Conservation (phyloP, 2,113 vertebrate genomes). For the Tachysurus fulvidraco region DNA sequence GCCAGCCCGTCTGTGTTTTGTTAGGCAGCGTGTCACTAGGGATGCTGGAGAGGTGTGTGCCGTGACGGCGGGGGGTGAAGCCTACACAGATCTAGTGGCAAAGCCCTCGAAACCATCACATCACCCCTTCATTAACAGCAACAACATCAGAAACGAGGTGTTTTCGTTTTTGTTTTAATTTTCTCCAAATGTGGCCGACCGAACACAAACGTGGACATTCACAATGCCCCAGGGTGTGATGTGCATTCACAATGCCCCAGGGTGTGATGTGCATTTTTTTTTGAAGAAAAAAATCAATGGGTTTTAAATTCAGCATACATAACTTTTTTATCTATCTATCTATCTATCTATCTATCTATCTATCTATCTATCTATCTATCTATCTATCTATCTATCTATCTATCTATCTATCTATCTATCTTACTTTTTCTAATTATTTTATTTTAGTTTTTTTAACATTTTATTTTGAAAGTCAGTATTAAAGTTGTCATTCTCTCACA, state of each 20-base stretch:
- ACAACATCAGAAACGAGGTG: conserved; percentile 73
- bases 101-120: conserved; percentile 54
- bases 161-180: conserved; percentile 72
- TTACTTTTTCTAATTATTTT: too few species aligned
- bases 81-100: conserved; percentile 35
- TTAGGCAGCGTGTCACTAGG: conserved; percentile 60
- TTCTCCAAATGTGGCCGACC: conserved; percentile 67
- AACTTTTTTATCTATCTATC: neutral
- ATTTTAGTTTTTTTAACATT: neutral
- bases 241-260: conserved; percentile 65
- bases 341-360: too few species aligned
- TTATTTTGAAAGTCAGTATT: neutral
- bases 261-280: conserved; percentile 68
- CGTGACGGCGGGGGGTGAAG: conserved; percentile 44
- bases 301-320: conserved; percentile 13
- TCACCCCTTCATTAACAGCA: conserved; percentile 70
- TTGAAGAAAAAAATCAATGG: neutral
- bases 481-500: neutral
- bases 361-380: too few species aligned
- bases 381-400: too few species aligned
- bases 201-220: conserved; percentile 49
- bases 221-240: conserved; percentile 70
- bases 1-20: conserved; percentile 68
- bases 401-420: too few species aligned
- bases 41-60: conserved; percentile 62